phyloP scores from a whole-genome alignment of 2,113 vertebrate species.

The Piaya cayana region DNA sequence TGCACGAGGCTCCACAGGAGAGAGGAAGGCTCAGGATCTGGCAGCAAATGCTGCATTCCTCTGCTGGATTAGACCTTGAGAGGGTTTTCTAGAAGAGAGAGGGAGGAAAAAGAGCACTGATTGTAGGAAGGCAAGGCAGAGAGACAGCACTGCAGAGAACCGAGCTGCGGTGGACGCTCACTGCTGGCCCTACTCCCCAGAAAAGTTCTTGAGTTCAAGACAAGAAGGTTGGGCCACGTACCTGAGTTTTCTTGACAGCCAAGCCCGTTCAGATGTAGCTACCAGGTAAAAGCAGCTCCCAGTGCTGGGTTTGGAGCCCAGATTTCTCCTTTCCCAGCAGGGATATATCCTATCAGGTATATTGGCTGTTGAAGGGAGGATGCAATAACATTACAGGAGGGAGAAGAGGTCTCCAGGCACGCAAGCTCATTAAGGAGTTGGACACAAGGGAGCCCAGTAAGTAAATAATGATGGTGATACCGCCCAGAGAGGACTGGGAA shows the following conservation, averaged over 20 bases:
- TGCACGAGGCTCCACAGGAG: fast-evolving
- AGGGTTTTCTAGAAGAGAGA: background rate
- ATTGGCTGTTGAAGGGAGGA: background rate
- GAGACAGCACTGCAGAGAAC: fast-evolving
- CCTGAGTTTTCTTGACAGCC: background rate
- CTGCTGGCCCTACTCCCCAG: fast-evolving
- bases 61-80: background rate
- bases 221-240: background rate
- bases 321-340: background rate
- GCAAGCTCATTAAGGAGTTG: background rate
- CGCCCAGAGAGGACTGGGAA: background rate
- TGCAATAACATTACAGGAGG: fast-evolving
- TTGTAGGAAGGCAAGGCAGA: background rate
- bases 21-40: background rate
- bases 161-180: fast-evolving
- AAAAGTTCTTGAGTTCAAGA: background rate
- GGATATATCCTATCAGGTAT: background rate
- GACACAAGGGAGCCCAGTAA: background rate
- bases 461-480: background rate
- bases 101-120: background rate
- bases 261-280: background rate
- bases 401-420: background rate
- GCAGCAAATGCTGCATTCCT: fast-evolving
- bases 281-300: background rate
- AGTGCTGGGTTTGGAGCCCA: background rate